phyloP scores from a whole-genome alignment of 2,797 vertebrate genomes.

The Geotrypetes seraphini region DNA sequence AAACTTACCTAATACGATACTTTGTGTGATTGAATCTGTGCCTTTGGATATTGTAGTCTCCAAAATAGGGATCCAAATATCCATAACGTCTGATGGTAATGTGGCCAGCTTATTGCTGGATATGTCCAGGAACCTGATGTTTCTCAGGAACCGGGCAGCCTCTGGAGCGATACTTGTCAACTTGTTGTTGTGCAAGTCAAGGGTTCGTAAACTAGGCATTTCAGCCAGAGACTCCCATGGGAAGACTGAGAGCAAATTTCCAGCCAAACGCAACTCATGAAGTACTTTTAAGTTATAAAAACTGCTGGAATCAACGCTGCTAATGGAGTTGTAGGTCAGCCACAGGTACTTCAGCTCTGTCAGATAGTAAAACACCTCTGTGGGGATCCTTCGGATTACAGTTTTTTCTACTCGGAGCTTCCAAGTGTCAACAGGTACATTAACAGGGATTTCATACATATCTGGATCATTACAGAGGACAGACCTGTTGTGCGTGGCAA shows the following conservation, averaged over 20 bases:
- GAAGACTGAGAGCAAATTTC: constrained; percentile 78
- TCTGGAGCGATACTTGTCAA: constrained; percentile 62
- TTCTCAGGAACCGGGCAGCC: constrained; percentile 63
- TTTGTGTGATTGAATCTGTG: constrained; percentile 42
- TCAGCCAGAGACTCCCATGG: constrained; percentile 87
- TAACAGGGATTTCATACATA: constrained; percentile 83
- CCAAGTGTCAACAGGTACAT: constrained; percentile 78
- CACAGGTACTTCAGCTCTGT: constrained; percentile 82
- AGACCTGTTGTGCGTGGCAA: constrained; percentile 58
- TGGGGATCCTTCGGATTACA: constrained; percentile 63
- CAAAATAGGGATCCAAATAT: constrained; percentile 81
- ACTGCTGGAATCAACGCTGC: constrained; percentile 67
- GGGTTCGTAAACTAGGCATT: constrained; percentile 72
- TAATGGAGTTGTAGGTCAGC: constrained; percentile 84
- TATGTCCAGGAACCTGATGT: constrained; percentile 83
- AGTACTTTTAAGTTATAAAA: constrained; percentile 92
- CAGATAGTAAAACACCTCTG: constrained; percentile 92
- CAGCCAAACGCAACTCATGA: constrained; percentile 84
- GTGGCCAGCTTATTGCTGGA: constrained; percentile 88
- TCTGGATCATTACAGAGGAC: constrained; percentile 90
- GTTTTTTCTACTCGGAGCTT: constrained; percentile 94
- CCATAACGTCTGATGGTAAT: constrained; percentile 79
- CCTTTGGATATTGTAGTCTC: constrained; percentile 16
- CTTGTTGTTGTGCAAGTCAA: constrained; percentile 89
- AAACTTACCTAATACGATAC: constrained; percentile 77